Percentiles rank a stretch among this genome's conserved stretches.
Evolutionary conservation across 2,113 vertebrate species (phyloP).

Genomic region (Petaurus breviceps): DNA sequence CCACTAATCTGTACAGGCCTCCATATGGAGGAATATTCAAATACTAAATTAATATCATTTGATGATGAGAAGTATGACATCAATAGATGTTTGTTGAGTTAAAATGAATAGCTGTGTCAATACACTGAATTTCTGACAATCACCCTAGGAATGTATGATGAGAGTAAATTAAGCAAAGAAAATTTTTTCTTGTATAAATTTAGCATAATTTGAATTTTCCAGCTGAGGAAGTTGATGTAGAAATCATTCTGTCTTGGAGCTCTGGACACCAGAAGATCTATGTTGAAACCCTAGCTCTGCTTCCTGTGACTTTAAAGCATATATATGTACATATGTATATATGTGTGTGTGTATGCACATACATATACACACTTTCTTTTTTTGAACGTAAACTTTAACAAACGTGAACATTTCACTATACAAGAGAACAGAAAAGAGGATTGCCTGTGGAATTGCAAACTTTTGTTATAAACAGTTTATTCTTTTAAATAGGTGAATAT

Average conservation of each 20-base stretch:
- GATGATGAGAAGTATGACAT: conserved; percentile 29
- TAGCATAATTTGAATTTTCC: conserved; percentile 69
- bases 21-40: neutral
- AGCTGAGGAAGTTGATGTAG: conserved; percentile 73
- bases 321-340: neutral
- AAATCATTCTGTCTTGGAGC: conserved; percentile 68
- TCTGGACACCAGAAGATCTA: neutral
- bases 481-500: neutral
- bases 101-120: conserved; percentile 21
- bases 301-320: neutral
- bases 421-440: neutral
- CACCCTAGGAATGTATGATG: conserved; percentile 71
- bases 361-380: neutral
- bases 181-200: conserved; percentile 68
- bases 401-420: neutral
- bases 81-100: conserved; percentile 7
- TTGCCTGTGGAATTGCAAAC: neutral
- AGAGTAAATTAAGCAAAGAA: conserved; percentile 71
- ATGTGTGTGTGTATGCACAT: neutral
- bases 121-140: conserved; percentile 51
- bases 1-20: neutral
- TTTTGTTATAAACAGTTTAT: neutral
- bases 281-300: neutral
- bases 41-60: neutral
- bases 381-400: neutral